Evolutionary conservation across 2,888 invertebrate genomes (phyloP).

Genomic region (Tetragonisca angustula): DNA sequence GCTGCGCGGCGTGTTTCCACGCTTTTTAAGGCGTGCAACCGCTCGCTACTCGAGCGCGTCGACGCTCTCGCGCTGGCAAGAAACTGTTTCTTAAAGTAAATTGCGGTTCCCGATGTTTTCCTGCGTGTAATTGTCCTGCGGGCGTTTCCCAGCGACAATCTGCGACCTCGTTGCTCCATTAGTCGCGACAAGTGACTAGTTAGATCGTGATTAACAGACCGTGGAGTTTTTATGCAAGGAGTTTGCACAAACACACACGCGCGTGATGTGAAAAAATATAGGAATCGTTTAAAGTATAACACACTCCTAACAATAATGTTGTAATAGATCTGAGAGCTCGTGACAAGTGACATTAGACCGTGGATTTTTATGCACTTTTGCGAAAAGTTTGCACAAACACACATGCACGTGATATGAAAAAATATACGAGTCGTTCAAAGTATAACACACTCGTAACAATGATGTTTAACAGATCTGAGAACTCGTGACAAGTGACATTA

Average conservation of each 20-base stretch:
- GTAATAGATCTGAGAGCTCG: neutral
- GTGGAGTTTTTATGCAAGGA: neutral
- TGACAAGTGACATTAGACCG: neutral
- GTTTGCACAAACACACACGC: too few relatives aligned
- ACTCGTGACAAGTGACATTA: neutral
- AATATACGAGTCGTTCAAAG: too few relatives aligned
- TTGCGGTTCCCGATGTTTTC: slow-evolving; percentile 8
- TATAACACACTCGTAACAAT: neutral
- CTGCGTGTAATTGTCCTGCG: neutral
- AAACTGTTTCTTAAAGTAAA: slow-evolving; percentile 11
- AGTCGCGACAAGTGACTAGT: neutral
- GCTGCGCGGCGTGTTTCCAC: slow-evolving; percentile 12
- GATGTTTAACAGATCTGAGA: neutral
- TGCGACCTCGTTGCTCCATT: neutral
- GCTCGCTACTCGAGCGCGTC: neutral
- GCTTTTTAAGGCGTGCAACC: slow-evolving; percentile 25
- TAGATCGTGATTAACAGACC: neutral
- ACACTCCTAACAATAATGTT: neutral
- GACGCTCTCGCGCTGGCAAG: neutral
- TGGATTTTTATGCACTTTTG: neutral
- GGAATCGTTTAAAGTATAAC: too few relatives aligned
- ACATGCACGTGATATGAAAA: too few relatives aligned
- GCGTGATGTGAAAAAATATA: too few relatives aligned
- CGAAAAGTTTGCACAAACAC: too few relatives aligned
- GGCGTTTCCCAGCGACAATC: neutral